Evolutionary conservation across 1,140 invertebrate species (phyloP), one percentile per base, ranked within the genome.

Genomic region (Hyles vespertilio): DNA sequence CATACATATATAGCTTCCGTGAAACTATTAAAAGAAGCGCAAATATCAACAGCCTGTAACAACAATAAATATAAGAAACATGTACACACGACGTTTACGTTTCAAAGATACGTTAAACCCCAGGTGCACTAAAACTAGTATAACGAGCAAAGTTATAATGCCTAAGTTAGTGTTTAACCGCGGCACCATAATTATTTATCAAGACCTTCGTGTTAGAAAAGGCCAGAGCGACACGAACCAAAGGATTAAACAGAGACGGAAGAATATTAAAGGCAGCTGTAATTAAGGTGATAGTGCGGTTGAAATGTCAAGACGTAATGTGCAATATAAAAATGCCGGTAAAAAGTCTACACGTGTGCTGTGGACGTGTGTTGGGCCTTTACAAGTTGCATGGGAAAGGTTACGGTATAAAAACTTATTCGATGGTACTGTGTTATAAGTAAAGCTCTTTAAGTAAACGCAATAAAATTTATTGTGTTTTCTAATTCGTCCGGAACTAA

Each of bases 301-400:
- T 84, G 79, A 68, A 84, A 81, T 80, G 80, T 77, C 75, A 76
- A 80, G 66, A 62, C 65, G 62, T 70, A 80, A 77, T 74, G 69
- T 74, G 67, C 63, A 63, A 59, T 71, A 69, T 74, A 67, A 70
- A 66, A 9, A 50, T 9, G 47, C 56, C 43, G 45, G 59, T 63
- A 74, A 74, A 74, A 76, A 71, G 44, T 53, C 51, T 48, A 59
- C 58, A 67, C 66, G 56, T 51, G 61, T 32, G 34, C 22, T 51
- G 51, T 11, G 32, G 44, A 36, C 32, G 10, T 34, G n/a, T 40
- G 33, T 11, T 6, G 33, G 5, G n/a, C 51, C 36, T 40, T 40
- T 40, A 40, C 8, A 40, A 40, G 36, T 40, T 33, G n/a, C n/a
- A 10, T 34, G 34, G 34, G 8, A 51, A 34, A 51, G 32, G 32